Base-by-base conservation (phyloP, 2,797 vertebrate species). In the Propithecus perrieri region DNA sequence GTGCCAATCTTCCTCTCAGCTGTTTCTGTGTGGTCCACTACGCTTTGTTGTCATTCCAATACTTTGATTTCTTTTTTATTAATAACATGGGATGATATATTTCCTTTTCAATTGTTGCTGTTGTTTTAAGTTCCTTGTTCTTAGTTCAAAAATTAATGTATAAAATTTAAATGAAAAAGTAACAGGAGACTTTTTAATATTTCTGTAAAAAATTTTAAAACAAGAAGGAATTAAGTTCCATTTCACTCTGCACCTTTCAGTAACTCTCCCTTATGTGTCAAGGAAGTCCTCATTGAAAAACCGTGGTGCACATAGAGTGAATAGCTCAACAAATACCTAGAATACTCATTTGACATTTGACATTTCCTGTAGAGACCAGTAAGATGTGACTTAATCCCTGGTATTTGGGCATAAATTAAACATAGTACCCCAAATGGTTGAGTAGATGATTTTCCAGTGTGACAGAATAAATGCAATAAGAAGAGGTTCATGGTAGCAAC, bases 401-500 rank as follows among this genome's bases (percentile, higher is more conserved):
- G 1, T 55, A 75, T 89, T 57, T 50, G 50, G n/a, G 20, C 4
- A 41, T 91, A 92, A 88, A 75, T 63, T 95, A 59, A 80, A 86
- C 4, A 18, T 33, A 43, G 22, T 30, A 50, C 33, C n/a, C 7
- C 53, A 67, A 2, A 7, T 30, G 28, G 15, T 12, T 24, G 13
- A 89, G 17, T 80, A 17, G 20, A 43, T 26, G 5, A 18, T 65
- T 86, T 94, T 85, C 63, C 89, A 76, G 46, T 33, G 2, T 83
- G 67, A 75, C 0, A 50, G 57, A 26, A 85, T 35, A 35, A 35
- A 71, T 43, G 3, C 13, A 85, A 3, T 76, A 41, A 84, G 48
- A 96, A 95, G 83, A 83, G 69, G 55, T 84, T 97, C 50, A 18
- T 90, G 97, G 74, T 92, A 89, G 48, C 65, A n/a, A 65, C 0